Conservation (phyloP, 2,113 vertebrate genomes). For the Melanocharis versteri region DNA sequence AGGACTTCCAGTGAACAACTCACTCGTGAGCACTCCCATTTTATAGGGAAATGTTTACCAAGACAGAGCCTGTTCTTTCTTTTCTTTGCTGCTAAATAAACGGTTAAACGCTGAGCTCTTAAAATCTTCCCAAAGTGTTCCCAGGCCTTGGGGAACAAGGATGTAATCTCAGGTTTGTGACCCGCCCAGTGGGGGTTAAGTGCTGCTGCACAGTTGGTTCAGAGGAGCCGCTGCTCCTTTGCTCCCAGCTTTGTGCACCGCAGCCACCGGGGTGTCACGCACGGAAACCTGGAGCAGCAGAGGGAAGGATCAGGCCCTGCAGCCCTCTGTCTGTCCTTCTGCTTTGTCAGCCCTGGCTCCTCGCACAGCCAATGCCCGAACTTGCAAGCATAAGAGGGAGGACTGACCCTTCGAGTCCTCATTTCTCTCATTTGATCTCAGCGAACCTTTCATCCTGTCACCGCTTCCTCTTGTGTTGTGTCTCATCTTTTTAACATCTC, state of each 20-base stretch:
- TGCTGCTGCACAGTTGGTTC: background rate
- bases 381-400: conserved; percentile 38
- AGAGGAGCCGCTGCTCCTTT: conserved; percentile 25
- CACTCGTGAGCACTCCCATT: background rate
- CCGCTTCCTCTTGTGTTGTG: background rate
- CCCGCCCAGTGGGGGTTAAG: conserved; percentile 4
- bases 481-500: conserved; percentile 32
- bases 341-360: conserved; percentile 15
- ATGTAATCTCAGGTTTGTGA: conserved; percentile 6
- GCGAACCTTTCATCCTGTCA: conserved; percentile 43
- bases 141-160: background rate
- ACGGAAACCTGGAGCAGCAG: background rate
- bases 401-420: conserved; percentile 59
- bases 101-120: background rate
- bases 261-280: background rate
- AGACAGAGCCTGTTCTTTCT: background rate
- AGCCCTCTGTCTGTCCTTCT: background rate
- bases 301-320: background rate
- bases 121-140: background rate
- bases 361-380: conserved; percentile 16
- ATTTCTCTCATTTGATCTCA: conserved; percentile 53
- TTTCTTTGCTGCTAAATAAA: background rate
- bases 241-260: conserved; percentile 20
- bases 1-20: background rate
- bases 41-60: background rate